A percentile compares a stretch with the other conserved stretches of the same genome.
Evolutionary conservation across 2,888 invertebrate genomes (phyloP).

Genomic region (Leptopilina syphax): DNA sequence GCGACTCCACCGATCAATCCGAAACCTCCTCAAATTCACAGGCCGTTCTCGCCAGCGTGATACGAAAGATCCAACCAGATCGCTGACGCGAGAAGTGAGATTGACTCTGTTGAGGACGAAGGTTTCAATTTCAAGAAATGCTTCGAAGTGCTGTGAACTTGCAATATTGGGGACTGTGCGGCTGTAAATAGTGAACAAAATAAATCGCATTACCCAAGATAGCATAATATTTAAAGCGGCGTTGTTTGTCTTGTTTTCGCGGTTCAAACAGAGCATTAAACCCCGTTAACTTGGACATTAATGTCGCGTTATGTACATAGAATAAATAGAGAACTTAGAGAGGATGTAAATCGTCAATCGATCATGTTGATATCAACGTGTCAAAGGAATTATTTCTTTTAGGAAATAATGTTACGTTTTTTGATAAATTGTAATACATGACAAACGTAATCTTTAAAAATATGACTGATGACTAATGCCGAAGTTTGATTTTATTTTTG

Average conservation of each 20-base stretch:
- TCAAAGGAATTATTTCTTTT: not conserved
- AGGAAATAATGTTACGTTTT: not conserved
- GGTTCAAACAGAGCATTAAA: not conserved
- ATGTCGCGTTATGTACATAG: slow-evolving; percentile 23
- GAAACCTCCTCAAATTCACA: slow-evolving; percentile 74
- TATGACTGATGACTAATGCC: not conserved
- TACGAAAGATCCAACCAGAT: slow-evolving; percentile 57
- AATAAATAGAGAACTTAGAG: slow-evolving; percentile 1
- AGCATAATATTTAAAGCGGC: slow-evolving; percentile 27
- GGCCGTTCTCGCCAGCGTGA: slow-evolving; percentile 76
- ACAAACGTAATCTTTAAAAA: slow-evolving; percentile 1
- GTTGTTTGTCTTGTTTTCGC: not conserved
- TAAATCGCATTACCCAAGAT: slow-evolving; percentile 26
- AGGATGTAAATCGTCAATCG: slow-evolving; percentile 28
- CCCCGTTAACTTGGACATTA: not conserved
- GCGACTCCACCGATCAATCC: slow-evolving; percentile 73
- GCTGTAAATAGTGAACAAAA: slow-evolving; percentile 7
- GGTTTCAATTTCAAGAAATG: slow-evolving; percentile 57
- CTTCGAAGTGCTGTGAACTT: slow-evolving; percentile 66
- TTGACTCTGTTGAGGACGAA: slow-evolving; percentile 50
- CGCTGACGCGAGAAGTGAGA: slow-evolving; percentile 48
- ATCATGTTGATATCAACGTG: slow-evolving; percentile 6
- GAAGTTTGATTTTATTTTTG: not conserved
- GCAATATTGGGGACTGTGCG: slow-evolving; percentile 34
- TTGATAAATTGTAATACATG: not conserved